phyloP scores from a whole-genome alignment of 2,888 invertebrate species.

The Ochropacha duplaris region DNA sequence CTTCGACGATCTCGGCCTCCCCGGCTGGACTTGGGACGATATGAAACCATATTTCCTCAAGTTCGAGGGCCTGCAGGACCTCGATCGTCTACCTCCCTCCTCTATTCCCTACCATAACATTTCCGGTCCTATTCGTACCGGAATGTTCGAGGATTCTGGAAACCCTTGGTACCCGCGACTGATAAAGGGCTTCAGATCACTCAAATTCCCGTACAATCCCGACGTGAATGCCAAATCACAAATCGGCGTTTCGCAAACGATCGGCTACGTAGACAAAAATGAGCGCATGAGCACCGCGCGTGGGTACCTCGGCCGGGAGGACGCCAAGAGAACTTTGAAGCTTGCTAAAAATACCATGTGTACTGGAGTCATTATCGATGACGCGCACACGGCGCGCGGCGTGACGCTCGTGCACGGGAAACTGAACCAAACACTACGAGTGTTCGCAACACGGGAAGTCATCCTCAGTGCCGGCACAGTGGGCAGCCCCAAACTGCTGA shows the following conservation, averaged over 20 bases:
- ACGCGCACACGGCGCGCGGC: conserved; percentile 41
- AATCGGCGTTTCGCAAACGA: conserved; percentile 48
- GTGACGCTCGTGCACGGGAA: conserved; percentile 35
- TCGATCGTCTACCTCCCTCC: conserved; percentile 39
- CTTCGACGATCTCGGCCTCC: conserved; percentile 42
- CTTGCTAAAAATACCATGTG: conserved; percentile 50
- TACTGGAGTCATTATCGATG: conserved; percentile 49
- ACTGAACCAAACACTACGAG: conserved; percentile 13
- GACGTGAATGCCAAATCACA: conserved; percentile 58
- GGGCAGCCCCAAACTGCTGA: conserved; percentile 56
- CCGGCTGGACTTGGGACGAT: conserved; percentile 59
- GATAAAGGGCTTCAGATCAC: conserved; percentile 32
- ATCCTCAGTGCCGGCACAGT: conserved; percentile 60
- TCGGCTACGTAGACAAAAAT: conserved; percentile 50
- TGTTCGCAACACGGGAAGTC: conserved; percentile 53
- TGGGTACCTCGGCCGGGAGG: conserved; percentile 43
- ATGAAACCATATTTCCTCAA: conserved; percentile 57
- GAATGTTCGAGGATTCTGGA: conserved; percentile 42
- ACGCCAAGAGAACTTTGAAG: conserved; percentile 38
- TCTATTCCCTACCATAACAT: conserved; percentile 59
- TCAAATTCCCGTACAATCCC: conserved; percentile 48
- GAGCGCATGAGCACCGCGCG: conserved; percentile 57
- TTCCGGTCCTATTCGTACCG: conserved; percentile 45
- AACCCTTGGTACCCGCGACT: conserved; percentile 56
- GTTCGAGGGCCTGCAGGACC: conserved; percentile 52